These are phyloP conservation scores for Phocoena sinus DNA, from an alignment of 2,113 vertebrate genomes.

Conservation along the genomic window DNA sequence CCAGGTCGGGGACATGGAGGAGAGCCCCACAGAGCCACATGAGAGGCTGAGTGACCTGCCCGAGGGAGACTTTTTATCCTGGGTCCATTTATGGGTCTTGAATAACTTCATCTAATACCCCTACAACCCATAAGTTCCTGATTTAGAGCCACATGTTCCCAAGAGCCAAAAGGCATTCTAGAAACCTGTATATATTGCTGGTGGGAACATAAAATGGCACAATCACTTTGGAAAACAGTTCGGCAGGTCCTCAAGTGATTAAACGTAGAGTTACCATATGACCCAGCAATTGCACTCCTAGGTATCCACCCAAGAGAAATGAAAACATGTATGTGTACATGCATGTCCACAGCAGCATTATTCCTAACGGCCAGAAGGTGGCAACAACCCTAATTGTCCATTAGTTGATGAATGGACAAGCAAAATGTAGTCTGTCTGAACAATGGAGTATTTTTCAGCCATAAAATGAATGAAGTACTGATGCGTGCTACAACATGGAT, in stretches of 20 bases:
- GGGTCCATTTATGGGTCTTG: neutral
- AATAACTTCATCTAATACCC: neutral
- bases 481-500: neutral
- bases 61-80: neutral
- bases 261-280: neutral
- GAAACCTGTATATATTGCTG: neutral
- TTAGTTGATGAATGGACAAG: neutral
- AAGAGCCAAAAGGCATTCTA: neutral
- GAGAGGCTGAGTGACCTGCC: neutral
- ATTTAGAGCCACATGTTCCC: neutral
- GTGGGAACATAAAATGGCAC: neutral
- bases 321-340: rapidly evolving
- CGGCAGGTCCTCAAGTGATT: neutral
- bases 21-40: rapidly evolving
- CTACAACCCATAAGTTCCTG: neutral
- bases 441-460: neutral
- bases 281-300: neutral
- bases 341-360: neutral
- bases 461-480: neutral
- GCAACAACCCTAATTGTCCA: neutral
- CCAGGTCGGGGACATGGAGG: neutral
- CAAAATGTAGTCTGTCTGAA: neutral
- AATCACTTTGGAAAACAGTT: neutral
- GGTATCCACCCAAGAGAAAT: neutral
- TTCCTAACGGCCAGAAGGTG: rapidly evolving